Evolutionary conservation across 2,113 vertebrate species (phyloP).

Genomic region (Urocolius indicus): DNA sequence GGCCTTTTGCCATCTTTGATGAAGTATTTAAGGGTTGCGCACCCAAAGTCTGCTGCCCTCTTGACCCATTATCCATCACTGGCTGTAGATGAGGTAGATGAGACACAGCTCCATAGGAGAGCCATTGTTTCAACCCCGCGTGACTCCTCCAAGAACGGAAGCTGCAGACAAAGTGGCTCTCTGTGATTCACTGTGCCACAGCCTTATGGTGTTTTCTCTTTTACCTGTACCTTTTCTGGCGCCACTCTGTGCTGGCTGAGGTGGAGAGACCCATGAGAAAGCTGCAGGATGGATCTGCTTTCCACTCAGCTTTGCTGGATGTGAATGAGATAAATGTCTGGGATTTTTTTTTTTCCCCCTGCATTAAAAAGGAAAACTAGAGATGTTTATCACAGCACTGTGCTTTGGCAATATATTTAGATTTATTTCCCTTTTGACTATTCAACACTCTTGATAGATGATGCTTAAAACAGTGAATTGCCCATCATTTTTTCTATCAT

Average conservation of each 20-base stretch:
- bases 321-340: neutral
- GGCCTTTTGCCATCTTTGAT: constrained; percentile 81
- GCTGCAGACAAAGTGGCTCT: constrained; percentile 63
- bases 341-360: neutral
- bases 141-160: constrained; percentile 68
- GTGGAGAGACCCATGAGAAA: neutral
- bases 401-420: neutral
- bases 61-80: constrained; percentile 78
- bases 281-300: neutral
- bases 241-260: neutral
- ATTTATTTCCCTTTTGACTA: constrained; percentile 1
- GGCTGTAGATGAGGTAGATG: constrained; percentile 59
- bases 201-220: constrained; percentile 16
- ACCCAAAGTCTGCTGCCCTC: constrained; percentile 81
- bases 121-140: constrained; percentile 68
- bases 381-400: neutral
- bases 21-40: constrained; percentile 72
- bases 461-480: neutral
- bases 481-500: neutral
- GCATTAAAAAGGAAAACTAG: neutral
- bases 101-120: constrained; percentile 51
- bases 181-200: neutral
- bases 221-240: constrained; percentile 6
- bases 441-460: neutral
- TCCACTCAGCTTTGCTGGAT: neutral